Evolutionary conservation across 2,113 vertebrate genomes (phyloP).

Genomic region (Erythrocebus patas): DNA sequence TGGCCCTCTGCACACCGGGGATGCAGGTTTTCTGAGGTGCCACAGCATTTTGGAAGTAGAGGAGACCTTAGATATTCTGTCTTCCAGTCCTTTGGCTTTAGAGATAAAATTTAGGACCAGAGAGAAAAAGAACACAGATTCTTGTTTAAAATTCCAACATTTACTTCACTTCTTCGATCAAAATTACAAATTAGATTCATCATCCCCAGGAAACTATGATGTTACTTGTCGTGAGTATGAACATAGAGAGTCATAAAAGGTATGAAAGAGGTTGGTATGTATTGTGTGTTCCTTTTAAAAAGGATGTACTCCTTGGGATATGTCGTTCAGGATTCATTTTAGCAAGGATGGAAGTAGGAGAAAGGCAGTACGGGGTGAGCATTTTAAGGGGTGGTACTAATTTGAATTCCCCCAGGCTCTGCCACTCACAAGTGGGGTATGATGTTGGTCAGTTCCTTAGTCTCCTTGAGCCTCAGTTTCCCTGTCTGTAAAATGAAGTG

Average conservation of each 20-base stretch:
- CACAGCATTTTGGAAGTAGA: background rate
- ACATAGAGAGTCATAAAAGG: background rate
- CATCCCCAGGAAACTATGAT: background rate
- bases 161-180: background rate
- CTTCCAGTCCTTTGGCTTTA: background rate
- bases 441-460: background rate
- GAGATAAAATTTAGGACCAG: background rate
- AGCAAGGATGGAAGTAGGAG: background rate
- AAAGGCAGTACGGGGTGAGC: background rate
- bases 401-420: background rate
- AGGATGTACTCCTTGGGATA: too few species aligned
- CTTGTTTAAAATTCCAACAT: background rate
- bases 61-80: background rate
- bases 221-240: background rate
- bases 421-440: too few species aligned
- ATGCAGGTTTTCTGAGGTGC: background rate
- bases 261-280: fast-evolving
- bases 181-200: background rate
- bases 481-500: background rate
- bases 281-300: background rate
- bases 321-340: background rate
- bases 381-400: background rate
- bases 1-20: background rate
- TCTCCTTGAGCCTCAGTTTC: background rate
- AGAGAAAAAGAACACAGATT: background rate